Evolutionary conservation across 2,888 invertebrate genomes (phyloP), one percentile per base, ranked within the genome.

Genomic region (Drosophila pseudotakahashii): DNA sequence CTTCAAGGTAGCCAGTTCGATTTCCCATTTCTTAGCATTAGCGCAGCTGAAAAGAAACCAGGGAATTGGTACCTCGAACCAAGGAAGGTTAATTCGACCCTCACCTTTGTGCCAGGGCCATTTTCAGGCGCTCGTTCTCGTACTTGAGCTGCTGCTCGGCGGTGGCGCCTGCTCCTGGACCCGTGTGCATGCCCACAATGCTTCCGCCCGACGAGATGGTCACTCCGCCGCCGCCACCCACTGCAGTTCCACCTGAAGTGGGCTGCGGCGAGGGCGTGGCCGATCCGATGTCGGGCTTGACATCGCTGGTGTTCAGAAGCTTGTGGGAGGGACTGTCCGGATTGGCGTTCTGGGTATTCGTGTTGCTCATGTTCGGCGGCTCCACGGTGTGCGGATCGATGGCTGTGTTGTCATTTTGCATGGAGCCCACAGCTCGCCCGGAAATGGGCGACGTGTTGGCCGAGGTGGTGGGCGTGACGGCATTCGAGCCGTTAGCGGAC

Each of bases 21-120:
- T 96, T 93, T 99, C 99, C 99, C 99, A 99, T 92, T 99, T 98
- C 93, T 98, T 99, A 10, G 98, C 98, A 93, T 99, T 99, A 42
- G 98, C 97, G 52, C 98, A 99, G 92, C 99, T 98, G 92, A 48
- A 92, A 91, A 81, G 62, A n/a, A 30, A 36, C 7, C 19, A 13
- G 34, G 37, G 7, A 11, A 7, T 50, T 23, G 2, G n/a, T 16
- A 7, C 30, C 23, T 16, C 6, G 26, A 11, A 2, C 23, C 16
- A n/a, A 9, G 7, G 10, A 16, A 1, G n/a, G 10, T 2, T 0
- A 7, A 10, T 10, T 1, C 4, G 32, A 23, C 41, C 9, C 55
- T 91, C 85, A 98, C 98, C 98, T 99, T 93, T 99, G 98, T 58
- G 97, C 97, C 76, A 99, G 93, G 19, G 99, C 99, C 77, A 98